Percentiles rank a stretch among this genome's conserved stretches.
Evolutionary conservation across 2,888 invertebrate genomes (phyloP).

Genomic region (Itoplectis maculator): DNA sequence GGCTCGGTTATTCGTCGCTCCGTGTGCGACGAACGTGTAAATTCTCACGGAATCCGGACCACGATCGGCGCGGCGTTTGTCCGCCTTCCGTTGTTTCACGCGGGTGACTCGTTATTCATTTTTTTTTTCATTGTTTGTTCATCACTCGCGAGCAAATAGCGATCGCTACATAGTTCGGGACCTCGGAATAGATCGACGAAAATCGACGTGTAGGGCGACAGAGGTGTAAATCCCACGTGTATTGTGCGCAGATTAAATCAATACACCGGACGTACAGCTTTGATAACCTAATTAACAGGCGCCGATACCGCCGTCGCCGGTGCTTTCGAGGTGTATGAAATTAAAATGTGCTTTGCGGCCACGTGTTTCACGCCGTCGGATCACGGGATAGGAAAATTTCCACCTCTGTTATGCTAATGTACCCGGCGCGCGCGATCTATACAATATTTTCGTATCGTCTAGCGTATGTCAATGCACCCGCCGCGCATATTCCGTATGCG

Average conservation of each 20-base stretch:
- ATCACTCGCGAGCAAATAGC: neutral
- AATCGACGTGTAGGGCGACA: neutral
- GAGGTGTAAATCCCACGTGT: neutral
- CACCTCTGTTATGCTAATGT: slow-evolving; percentile 10
- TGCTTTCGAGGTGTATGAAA: neutral
- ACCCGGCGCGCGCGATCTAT: no score
- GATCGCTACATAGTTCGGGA: neutral
- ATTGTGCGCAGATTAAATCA: neutral
- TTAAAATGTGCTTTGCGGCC: neutral
- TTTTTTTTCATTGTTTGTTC: slow-evolving; percentile 4
- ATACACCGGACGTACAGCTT: neutral
- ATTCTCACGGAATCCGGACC: slow-evolving; percentile 10
- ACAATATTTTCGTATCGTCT: neutral
- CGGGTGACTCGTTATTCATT: neutral
- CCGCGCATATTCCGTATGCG: neutral
- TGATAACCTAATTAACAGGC: neutral
- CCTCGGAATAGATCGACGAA: slow-evolving; percentile 9
- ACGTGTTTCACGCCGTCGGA: neutral
- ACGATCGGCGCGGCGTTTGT: neutral
- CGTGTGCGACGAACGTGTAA: slow-evolving; percentile 18
- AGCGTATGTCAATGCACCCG: neutral
- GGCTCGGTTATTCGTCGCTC: slow-evolving; percentile 23
- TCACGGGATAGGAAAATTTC: slow-evolving; percentile 34
- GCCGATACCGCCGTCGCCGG: no score
- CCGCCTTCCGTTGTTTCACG: neutral